Evolutionary conservation across 2,888 invertebrate genomes (phyloP).

Genomic region (Rhingia rostrata): DNA sequence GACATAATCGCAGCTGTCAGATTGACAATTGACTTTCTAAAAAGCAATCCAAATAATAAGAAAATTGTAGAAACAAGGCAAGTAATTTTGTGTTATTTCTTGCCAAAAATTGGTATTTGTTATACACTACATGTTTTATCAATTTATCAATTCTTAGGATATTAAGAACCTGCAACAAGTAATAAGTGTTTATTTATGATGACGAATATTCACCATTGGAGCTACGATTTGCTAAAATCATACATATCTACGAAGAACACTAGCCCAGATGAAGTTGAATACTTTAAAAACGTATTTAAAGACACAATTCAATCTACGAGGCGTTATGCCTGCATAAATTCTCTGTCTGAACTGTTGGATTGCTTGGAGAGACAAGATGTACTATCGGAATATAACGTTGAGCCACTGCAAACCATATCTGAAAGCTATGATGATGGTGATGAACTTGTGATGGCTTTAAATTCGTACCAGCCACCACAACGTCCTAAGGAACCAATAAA

Average conservation of each 20-base stretch:
- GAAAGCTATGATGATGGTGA: constrained; percentile 64
- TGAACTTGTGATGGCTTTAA: constrained; percentile 74
- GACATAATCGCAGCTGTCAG: no score
- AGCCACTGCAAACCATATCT: constrained; percentile 75
- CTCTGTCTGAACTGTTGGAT: constrained; percentile 78
- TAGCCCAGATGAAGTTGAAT: constrained; percentile 56
- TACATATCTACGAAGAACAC: constrained; percentile 63
- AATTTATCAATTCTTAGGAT: no score
- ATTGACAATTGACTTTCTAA: no score
- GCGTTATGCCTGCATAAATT: constrained; percentile 76
- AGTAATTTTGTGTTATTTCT: no score
- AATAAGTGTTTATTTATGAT: no score
- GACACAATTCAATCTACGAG: constrained; percentile 78
- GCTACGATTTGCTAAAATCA: constrained; percentile 78
- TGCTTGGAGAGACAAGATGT: constrained; percentile 78
- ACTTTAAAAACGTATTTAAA: constrained; percentile 76
- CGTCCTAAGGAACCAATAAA: constrained; percentile 14
- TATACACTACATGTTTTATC: no score
- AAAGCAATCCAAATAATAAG: no score
- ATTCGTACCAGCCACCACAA: constrained; percentile 69
- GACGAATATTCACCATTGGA: constrained; percentile 60
- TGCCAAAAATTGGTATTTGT: no score
- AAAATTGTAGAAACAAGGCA: no score
- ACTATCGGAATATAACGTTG: constrained; percentile 78
- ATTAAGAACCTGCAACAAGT: no score